Evolutionary conservation across 2,888 invertebrate genomes (phyloP).

Genomic region (Cerastis rubricosa): DNA sequence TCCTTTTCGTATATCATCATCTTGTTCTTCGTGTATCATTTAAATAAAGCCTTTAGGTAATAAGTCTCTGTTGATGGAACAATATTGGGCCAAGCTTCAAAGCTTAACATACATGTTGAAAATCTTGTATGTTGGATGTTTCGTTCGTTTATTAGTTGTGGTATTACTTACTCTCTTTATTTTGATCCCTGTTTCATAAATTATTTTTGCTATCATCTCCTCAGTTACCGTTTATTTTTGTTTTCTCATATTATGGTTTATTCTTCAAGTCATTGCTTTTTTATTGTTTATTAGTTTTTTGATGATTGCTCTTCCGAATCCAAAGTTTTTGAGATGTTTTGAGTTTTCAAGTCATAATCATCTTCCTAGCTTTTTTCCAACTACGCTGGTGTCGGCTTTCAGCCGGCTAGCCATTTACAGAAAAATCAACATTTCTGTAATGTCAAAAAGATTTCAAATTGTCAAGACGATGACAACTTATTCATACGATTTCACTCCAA

Average conservation of each 20-base stretch:
- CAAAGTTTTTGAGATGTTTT: background rate
- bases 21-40: conserved; percentile 12
- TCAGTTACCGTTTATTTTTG: background rate
- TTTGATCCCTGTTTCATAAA: background rate
- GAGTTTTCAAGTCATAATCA: background rate
- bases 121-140: conserved; percentile 8
- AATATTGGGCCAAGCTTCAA: conserved; percentile 14
- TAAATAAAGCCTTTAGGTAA: conserved; percentile 8
- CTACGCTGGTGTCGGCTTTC: background rate
- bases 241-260: background rate
- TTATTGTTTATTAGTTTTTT: background rate
- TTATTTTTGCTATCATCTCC: background rate
- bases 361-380: background rate
- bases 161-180: conserved; percentile 16
- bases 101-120: conserved; percentile 10
- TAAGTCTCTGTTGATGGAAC: conserved; percentile 19
- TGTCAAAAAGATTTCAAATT: background rate
- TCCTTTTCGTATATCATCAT: background rate
- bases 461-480: background rate
- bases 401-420: background rate
- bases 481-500: no score
- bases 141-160: conserved; percentile 26
- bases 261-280: background rate
- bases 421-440: background rate
- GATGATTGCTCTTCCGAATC: background rate